Evolutionary conservation across 2,797 vertebrate species (phyloP), one percentile per base, ranked within the genome.

Genomic region (Caiman crocodilus): DNA sequence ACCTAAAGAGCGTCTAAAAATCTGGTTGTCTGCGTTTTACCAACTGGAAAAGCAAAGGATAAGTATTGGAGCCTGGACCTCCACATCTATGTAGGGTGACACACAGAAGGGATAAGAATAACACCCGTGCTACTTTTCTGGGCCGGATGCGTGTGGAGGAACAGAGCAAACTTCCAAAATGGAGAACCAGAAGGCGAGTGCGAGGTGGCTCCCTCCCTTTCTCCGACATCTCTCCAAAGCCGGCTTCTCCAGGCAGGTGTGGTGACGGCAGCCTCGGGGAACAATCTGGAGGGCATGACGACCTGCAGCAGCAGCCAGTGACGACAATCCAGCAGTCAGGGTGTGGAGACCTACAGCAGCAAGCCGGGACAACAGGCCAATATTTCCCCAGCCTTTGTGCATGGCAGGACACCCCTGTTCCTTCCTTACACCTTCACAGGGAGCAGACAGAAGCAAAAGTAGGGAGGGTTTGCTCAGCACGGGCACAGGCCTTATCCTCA

Each of bases 261-360:
- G 42, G 61, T 26, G 4, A 23, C 1, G 4, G 35, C 6, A 20
- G 56, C 6, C 58, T 20, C 23, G 1, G 0, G 1, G 4, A 14
- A 8, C 16, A 5, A 6, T 55, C 69, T 6, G 0, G 1, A 50
- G 50, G 15, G 30, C 1, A 1, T 2, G 5, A 55, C 6, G 18
- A 2, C 2, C 5, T 57, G 1, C n/a, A 67, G 56, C n/a, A 14
- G 69, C 18, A 85, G 73, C 20, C 73, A 3, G 14, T 67, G 60
- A 60, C 21, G 16, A 4, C 1, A 1, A 2, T 0, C 2, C 0
- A 8, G 14, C 0, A 2, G 21, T 58, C 50, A 65, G 59, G 55
- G 59, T 1, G 1, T 23, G 61, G 67, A 56, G 13, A 71, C 30
- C 26, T 42, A 14, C 0, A 2, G 25, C 0, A 26, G 13, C 25